These are phyloP conservation scores for Physeter macrocephalus DNA, from an alignment of 2,113 vertebrate genomes.

Conservation along the genomic window DNA sequence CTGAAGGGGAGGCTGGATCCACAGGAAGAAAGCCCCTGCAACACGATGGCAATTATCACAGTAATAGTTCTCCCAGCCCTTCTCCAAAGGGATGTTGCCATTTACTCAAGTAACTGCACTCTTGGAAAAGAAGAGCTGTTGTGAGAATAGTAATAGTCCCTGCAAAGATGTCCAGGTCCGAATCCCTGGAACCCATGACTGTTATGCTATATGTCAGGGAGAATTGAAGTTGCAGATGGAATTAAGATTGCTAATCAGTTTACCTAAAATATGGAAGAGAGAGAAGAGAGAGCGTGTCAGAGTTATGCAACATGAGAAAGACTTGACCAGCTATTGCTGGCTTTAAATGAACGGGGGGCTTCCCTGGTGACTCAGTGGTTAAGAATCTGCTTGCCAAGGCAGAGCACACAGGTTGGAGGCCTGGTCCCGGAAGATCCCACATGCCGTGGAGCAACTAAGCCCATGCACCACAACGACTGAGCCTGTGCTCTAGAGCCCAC, in stretches of 20 bases:
- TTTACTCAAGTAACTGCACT: background rate
- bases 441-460: too few species aligned
- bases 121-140: background rate
- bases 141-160: background rate
- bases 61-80: background rate
- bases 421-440: too few species aligned
- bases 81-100: background rate
- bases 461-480: too few species aligned
- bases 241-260: background rate
- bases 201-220: background rate
- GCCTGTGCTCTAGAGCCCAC: too few species aligned
- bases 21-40: background rate
- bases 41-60: background rate
- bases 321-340: background rate
- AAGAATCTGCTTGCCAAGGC: too few species aligned
- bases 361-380: too few species aligned
- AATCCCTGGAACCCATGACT: background rate
- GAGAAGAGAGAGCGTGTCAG: background rate
- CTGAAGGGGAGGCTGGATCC: background rate
- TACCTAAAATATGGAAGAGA: background rate
- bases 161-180: background rate
- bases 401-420: too few species aligned
- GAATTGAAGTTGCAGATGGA: background rate
- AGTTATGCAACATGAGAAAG: background rate
- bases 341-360: background rate